A percentile compares a stretch with the other conserved stretches of the same genome.
phyloP scores from a whole-genome alignment of 2,797 vertebrate genomes.

The Meriones psammophilus region DNA sequence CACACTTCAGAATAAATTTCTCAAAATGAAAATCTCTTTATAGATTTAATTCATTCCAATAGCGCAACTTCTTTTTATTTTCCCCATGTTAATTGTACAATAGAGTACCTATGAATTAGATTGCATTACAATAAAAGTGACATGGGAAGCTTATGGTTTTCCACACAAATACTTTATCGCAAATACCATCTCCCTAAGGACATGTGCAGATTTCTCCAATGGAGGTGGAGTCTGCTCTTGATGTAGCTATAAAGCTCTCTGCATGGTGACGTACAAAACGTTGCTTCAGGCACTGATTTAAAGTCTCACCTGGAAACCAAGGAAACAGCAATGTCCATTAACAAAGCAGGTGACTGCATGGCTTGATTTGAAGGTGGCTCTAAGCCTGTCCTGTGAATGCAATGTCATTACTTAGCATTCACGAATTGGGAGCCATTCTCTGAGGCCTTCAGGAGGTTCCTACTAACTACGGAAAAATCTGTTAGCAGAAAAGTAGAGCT shows the following conservation, averaged over 20 bases:
- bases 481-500: slow-evolving; percentile 2
- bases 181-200: background rate
- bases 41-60: slow-evolving; percentile 60
- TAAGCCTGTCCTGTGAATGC: background rate
- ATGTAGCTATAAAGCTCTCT: slow-evolving; percentile 1
- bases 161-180: slow-evolving; percentile 33
- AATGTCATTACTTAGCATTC: background rate
- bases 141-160: background rate
- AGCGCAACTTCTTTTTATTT: slow-evolving; percentile 40
- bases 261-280: background rate
- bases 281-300: slow-evolving; percentile 52
- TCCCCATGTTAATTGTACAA: slow-evolving; percentile 73
- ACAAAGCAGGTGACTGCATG: background rate
- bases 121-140: slow-evolving; percentile 54
- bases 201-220: background rate
- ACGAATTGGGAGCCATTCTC: background rate
- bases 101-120: slow-evolving; percentile 68
- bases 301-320: slow-evolving; percentile 47
- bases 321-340: background rate
- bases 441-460: background rate
- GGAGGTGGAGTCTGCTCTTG: slow-evolving; percentile 17
- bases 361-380: slow-evolving; percentile 22
- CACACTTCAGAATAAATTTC: slow-evolving; percentile 55
- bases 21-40: slow-evolving; percentile 69
- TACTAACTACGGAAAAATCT: slow-evolving; percentile 8